Evolutionary conservation across 2,888 invertebrate species (phyloP), one percentile per base, ranked within the genome.

Genomic region (Limulus polyphemus): DNA sequence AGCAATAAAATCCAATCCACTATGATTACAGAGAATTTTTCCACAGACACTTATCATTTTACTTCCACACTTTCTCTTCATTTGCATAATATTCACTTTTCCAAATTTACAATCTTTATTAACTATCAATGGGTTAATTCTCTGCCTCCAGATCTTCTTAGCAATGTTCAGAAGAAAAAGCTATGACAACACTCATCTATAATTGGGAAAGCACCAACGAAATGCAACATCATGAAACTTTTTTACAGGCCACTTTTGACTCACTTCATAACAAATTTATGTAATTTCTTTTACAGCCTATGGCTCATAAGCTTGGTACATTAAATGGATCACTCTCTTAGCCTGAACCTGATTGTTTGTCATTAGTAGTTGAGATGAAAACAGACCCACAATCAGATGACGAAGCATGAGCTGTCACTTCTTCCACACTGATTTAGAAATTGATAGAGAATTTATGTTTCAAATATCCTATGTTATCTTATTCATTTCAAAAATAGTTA

Each of bases 31-130:
- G 32, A 32, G 7, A 32, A 5, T 1, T 32, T 32, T 32, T 7
- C 67, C 68, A 68, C 10, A 16, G 47, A 55, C 76, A 76, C 66
- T 77, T 76, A 57, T 69, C 70, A 67, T 78, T 78, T 62, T 74
- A 79, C 17, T 82, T 77, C 58, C 81, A 81, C 9, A 77, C 75
- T 11, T 78, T 77, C 12, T 71, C 70, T 5, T 73, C 75, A 68
- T 81, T 80, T 47, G 78, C 81, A 75, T 94, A 95, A 46, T 88
- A 79, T 80, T 97, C 95, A 75, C 93, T 93, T 77, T 97, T 97
- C 94, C 95, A 97, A 64, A 97, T 91, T 0, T 97, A 94, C 49
- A 94, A 93, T 47, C 81, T 81, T 61, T 85, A 83, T 76, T 97
- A 79, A 61, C 81, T 81, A 70, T 97, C 87, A 68, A 97, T 91